Base-by-base conservation (phyloP, 1,140 invertebrate species). In the Doryteuthis pealeii region DNA sequence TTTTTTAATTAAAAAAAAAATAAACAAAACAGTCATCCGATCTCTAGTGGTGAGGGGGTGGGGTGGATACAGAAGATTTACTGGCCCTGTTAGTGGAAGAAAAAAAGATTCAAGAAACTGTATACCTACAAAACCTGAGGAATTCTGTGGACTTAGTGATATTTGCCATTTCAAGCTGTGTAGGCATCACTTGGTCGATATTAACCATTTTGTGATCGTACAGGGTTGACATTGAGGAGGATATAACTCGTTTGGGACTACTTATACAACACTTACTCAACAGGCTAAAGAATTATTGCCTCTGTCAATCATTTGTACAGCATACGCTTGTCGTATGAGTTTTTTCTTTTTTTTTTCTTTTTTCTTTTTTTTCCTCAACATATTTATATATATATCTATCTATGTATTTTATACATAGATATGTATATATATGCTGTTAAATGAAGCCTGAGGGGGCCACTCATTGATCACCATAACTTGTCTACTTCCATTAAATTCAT, bases 401-500 rank as follows among this genome's bases (percentile, higher is more conserved):
- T n/a, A 62, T 62, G 26, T 62, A 62, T 62, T 14, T 62, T 62
- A 62, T n/a, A 62, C 6, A 62, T 22, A 12, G 10, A 62, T n/a
- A 62, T 18, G 5, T 22, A n/a, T 22, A 28, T 22, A 62, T 6
- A 62, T 6, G 18, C 26, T 62, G 54, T 62, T 62, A 40, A 40
- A 40, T 62, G 26, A 28, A 62, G 54, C 18, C 18, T 15, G 54
- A 62, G 18, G 54, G 54, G 54, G 54, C 54, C 54, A 28, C 26
- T 62, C 54, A 62, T 62, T 62, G 22, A 62, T 62, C 54, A 62
- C 54, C 54, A 22, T 28, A n/a, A 62, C 5, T 28, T 62, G 54
- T 62, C 54, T 62, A 28, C 35, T 40, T 40, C 26, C 54, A 62
- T 62, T 62, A n/a, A 62, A n/a, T 62, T 62, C 54, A 62, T 62